Conservation (phyloP, 2,113 vertebrate species). For the Microtus pennsylvanicus region DNA sequence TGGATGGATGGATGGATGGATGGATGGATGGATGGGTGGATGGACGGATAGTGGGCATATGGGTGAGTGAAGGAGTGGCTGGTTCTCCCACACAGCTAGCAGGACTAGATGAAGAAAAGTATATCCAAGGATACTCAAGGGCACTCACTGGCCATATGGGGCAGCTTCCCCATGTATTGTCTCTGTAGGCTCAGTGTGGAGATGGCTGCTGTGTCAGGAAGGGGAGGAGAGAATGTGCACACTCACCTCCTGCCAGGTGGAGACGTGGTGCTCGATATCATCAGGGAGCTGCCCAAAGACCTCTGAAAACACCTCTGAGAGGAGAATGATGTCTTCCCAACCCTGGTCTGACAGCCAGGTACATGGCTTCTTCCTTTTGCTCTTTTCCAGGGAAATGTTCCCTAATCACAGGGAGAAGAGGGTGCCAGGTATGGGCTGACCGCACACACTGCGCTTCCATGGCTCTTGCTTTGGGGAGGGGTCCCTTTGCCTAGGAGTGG, state of each 20-base stretch:
- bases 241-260: slow-evolving; percentile 93
- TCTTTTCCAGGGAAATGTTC: slow-evolving; percentile 96
- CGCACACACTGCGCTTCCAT: fast-evolving
- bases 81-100: background rate
- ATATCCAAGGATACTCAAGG: background rate
- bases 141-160: fast-evolving
- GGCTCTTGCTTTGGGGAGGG: background rate
- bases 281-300: slow-evolving; percentile 91
- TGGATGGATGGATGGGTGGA: too few species aligned
- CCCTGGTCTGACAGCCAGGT: slow-evolving; percentile 95
- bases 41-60: background rate
- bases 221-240: fast-evolving
- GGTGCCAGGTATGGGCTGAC: background rate
- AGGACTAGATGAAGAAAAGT: background rate
- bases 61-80: background rate
- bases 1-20: too few species aligned
- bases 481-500: background rate
- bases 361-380: slow-evolving; percentile 88
- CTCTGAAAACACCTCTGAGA: slow-evolving; percentile 91
- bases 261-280: slow-evolving; percentile 88
- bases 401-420: slow-evolving; percentile 84
- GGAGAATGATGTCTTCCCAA: slow-evolving; percentile 95
- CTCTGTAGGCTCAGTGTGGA: background rate
- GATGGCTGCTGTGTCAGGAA: fast-evolving
- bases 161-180: fast-evolving